Base-by-base conservation (phyloP, 2,888 invertebrate species). In the Mimumesa dahlbomi region DNA sequence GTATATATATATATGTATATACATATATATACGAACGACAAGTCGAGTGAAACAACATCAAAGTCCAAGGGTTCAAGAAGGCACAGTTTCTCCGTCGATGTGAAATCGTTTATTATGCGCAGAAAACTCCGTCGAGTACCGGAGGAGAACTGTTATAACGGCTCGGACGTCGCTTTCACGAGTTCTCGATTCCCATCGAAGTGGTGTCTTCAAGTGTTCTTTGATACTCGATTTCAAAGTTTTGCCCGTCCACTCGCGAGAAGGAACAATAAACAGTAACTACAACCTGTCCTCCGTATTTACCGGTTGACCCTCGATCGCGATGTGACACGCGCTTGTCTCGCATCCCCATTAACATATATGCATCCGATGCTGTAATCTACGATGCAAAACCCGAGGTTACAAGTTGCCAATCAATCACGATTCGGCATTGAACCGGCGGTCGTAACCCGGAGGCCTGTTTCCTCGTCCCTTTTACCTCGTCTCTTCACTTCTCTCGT, bases 381-480 rank as follows among this genome's bases (percentile, higher is more conserved):
- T 69, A 64, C 71, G 79, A 84, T 86, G 86, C 84, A 82, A 86
- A 84, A n/a, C n/a, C 76, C 81, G 81, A 87, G 86, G 86, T 87
- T 86, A 86, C 80, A 84, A 84, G 84, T 85, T 84, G 84, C 82
- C 86, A 81, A 87, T 87, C 87, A 87, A 87, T 87, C 86, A 86
- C 73, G 75, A 71, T 83, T 85, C 82, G 86, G 82, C 87, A 87
- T 87, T 87, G 87, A 87, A 86, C 84, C 81, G 65, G 52, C 52
- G 64, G 61, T 78, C 80, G 75, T 79, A 82, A 82, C 81, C 79
- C 76, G 42, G 64, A 46, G 70, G 64, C 65, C 38, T 53, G 46
- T 49, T 56, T 63, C 40, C 57, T 14, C 38, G 18, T 22, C 22
- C 11, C 38, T 25, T 16, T 34, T n/a, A n/a, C 49, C 21, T 13